Evolutionary conservation across 2,888 invertebrate species (phyloP), one percentile per base, ranked within the genome.

Genomic region (Venustoraphidia nigricollis): DNA sequence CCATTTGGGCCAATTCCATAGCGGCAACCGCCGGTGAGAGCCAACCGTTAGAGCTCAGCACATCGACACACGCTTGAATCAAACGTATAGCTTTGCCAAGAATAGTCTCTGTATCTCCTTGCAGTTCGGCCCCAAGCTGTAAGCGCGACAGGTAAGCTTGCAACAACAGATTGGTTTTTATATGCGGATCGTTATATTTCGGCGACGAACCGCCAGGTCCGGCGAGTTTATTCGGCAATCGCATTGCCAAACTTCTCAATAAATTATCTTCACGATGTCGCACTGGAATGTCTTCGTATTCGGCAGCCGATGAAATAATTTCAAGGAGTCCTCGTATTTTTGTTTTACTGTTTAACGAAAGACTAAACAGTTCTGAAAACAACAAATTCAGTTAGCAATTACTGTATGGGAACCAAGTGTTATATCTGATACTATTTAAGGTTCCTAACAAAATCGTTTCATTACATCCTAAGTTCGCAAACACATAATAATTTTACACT

Each of bases 1-100:
- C 90, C 97, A 98, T 99, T 71, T 98, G 98, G 0, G 97, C 94
- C 59, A 99, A 72, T 69, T 98, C 98, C 98, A 99, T 99, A 59
- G 97, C 96, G 13, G 96, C 94, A 39, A 99, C 90, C 4, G 97
- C 98, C 0, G 98, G 97, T 0, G 92, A 83, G 45, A 99, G 72
- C 98, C 98, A 99, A 36, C 98, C 97, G 59, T 95, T 96, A 41
- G 92, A 92, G 62, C 86, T 88, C 37, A 94, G 67, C 9, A 94
- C 93, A 66, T 94, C 79, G 35, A 98, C 97, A 66, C 97, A 98
- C 1, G 98, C 98, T 62, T 90, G 90, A 62, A 91, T 90, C 46
- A 91, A 67, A 1, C 90, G 75, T 51, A 90, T 84, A 0, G 89
- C 87, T 72, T 83, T 90, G 54, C 85, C 79, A 8, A 98, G 75